phyloP scores from a whole-genome alignment of 2,797 vertebrate genomes.

The Enteromius treurensis region DNA sequence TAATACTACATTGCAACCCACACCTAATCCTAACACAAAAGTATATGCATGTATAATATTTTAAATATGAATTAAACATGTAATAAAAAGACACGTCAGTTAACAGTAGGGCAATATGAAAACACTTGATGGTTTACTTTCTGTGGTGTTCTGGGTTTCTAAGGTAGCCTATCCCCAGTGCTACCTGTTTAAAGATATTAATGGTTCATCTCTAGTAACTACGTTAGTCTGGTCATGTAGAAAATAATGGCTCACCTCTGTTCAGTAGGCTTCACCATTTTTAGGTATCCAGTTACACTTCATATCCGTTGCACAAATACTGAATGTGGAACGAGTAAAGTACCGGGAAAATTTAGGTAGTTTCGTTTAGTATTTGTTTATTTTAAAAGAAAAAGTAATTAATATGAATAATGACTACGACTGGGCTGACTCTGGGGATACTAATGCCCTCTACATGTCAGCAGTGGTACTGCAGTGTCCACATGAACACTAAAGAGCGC shows the following conservation, averaged over 20 bases:
- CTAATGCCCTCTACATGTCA: constrained; percentile 12
- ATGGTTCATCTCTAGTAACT: background rate
- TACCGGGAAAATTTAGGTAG: background rate
- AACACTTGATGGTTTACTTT: background rate
- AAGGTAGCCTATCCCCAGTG: background rate
- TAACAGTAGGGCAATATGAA: background rate
- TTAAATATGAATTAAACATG: background rate
- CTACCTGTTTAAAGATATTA: background rate
- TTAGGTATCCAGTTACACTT: background rate
- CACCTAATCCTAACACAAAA: background rate
- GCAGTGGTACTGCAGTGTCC: background rate
- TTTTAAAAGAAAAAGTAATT: background rate
- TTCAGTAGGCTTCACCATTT: background rate
- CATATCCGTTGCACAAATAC: background rate
- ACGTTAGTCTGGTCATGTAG: background rate
- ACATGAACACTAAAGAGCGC: background rate
- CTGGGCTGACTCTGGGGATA: background rate
- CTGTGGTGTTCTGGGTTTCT: background rate
- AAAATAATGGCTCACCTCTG: background rate
- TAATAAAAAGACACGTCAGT: background rate
- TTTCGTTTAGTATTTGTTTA: background rate
- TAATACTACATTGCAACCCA: background rate
- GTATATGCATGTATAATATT: background rate
- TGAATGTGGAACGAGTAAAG: background rate
- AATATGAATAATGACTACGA: background rate